Conservation (phyloP, 2,113 vertebrate genomes). For the Plecturocebus donacophilus region DNA sequence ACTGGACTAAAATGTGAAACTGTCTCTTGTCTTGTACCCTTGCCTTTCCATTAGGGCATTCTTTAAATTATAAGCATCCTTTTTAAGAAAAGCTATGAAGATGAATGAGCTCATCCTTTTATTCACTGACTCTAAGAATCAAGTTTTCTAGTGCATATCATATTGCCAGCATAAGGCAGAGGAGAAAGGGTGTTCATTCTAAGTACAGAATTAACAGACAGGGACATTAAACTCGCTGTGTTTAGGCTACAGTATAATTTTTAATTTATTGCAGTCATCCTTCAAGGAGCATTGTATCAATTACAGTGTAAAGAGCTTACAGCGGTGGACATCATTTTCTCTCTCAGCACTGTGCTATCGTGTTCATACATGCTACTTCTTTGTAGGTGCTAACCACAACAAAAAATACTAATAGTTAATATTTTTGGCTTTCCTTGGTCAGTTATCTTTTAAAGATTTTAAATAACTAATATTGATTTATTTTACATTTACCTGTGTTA, state of each 20-base stretch:
- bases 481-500: neutral
- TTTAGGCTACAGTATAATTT: conserved; percentile 44
- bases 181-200: conserved; percentile 67
- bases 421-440: neutral
- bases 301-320: neutral
- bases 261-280: neutral
- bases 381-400: neutral
- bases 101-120: conserved; percentile 68
- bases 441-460: neutral
- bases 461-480: neutral
- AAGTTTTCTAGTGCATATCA: conserved; percentile 63
- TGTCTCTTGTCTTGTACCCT: conserved; percentile 61
- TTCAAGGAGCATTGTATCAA: neutral
- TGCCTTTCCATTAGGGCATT: conserved; percentile 42
- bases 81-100: conserved; percentile 70
- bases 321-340: neutral
- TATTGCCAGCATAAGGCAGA: conserved; percentile 75
- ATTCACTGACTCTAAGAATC: conserved; percentile 82
- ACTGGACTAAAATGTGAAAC: conserved; percentile 65
- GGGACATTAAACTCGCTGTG: conserved; percentile 74
- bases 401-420: neutral
- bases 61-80: conserved; percentile 70
- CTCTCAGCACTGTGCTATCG: neutral
- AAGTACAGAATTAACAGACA: conserved; percentile 59
- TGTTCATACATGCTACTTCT: neutral